These are phyloP conservation scores for Drosophila nigricruria DNA, from an alignment of 2,888 invertebrate genomes.

Conservation along the genomic window DNA sequence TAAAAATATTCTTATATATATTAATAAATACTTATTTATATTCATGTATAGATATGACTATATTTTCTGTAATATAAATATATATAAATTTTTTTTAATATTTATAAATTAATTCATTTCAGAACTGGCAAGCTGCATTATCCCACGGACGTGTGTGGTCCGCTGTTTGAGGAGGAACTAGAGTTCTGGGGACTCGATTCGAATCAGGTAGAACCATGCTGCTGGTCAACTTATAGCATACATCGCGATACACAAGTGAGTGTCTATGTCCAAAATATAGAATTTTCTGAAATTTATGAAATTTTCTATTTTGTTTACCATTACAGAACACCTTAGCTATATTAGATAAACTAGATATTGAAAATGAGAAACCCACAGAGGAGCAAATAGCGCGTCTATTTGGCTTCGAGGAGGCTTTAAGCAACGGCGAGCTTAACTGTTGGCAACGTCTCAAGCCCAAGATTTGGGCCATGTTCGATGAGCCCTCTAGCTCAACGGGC, in stretches of 20 bases:
- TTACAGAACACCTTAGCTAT: conserved; percentile 96
- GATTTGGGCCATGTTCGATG: conserved; percentile 98
- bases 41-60: not conserved
- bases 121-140: conserved; percentile 97
- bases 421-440: conserved; percentile 90
- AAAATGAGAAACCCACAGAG: conserved; percentile 95
- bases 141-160: conserved; percentile 98
- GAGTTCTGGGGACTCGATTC: conserved; percentile 99
- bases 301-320: not conserved
- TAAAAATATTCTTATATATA: not conserved
- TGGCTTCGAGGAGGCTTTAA: conserved; percentile 94
- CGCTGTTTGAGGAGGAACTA: conserved; percentile 97
- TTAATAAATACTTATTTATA: not conserved
- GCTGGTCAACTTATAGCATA: conserved; percentile 98
- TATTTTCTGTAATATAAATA: not conserved
- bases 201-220: conserved; percentile 99
- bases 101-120: not conserved
- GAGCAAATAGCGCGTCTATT: conserved; percentile 97
- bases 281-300: not conserved
- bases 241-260: conserved; percentile 93
- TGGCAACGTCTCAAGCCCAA: conserved; percentile 97
- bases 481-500: conserved; percentile 96
- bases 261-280: not conserved
- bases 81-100: not conserved
- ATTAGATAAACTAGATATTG: conserved; percentile 97